phyloP scores from a whole-genome alignment of 1,140 invertebrate genomes.

The Drosophila parvula region DNA sequence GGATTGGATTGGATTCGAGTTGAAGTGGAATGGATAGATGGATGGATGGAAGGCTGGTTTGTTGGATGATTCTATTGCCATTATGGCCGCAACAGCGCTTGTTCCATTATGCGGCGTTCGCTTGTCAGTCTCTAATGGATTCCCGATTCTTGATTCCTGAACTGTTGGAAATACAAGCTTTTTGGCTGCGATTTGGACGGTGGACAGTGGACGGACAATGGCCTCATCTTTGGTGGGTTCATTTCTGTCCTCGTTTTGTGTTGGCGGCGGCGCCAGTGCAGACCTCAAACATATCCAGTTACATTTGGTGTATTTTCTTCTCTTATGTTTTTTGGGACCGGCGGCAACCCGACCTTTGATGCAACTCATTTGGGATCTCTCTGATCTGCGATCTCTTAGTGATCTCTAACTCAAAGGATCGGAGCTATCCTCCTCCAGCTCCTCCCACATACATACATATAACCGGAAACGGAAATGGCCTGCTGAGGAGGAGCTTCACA shows the following conservation, averaged over 20 bases:
- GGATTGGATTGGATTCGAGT: conserved; percentile 52
- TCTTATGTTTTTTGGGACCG: conserved; percentile 6
- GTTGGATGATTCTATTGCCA: conserved; percentile 69
- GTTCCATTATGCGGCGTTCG: conserved; percentile 71
- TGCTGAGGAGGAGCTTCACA: conserved; percentile 4
- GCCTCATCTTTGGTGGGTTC: conserved; percentile 29
- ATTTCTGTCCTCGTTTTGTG: conserved; percentile 11
- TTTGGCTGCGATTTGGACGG: conserved; percentile 22
- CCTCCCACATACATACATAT: conserved; percentile 24
- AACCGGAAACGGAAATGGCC: conserved; percentile 73
- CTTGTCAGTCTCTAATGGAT: conserved; percentile 76
- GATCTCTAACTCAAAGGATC: conserved; percentile 10
- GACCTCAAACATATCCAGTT: conserved; percentile 68
- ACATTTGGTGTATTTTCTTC: conserved; percentile 53
- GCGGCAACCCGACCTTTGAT: conserved; percentile 60
- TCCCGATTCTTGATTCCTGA: conserved; percentile 25
- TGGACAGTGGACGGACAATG: conserved; percentile 7
- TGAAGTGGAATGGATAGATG: conserved; percentile 6
- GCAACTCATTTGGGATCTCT: conserved; percentile 33
- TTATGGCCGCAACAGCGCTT: conserved; percentile 66
- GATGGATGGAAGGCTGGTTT: conserved; percentile 21
- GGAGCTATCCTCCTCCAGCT: not conserved
- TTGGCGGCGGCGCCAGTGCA: conserved; percentile 59
- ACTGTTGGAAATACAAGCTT: conserved; percentile 59
- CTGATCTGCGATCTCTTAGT: conserved; percentile 5